Percentiles rank a stretch among this genome's conserved stretches.
These are phyloP conservation scores for Drosophila busckii DNA, from an alignment of 1,140 invertebrate species.

Conservation along the genomic window DNA sequence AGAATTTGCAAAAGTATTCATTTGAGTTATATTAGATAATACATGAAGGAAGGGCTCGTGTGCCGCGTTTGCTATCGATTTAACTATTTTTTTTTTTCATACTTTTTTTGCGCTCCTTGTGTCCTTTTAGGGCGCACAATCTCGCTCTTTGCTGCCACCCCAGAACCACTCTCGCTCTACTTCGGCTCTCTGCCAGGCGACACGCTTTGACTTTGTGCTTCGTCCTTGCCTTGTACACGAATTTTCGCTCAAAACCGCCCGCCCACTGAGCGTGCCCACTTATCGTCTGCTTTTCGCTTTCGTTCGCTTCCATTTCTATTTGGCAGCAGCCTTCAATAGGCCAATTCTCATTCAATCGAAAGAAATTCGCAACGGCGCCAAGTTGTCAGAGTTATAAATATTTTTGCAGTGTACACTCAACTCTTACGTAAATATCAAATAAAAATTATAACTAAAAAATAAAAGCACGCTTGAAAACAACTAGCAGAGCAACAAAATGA, in stretches of 20 bases:
- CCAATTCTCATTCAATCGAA: slow-evolving; percentile 21
- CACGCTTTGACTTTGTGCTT: slow-evolving; percentile 60
- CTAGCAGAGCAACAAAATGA: too few species aligned
- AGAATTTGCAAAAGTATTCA: neutral
- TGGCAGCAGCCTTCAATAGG: slow-evolving; percentile 52
- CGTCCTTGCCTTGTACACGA: slow-evolving; percentile 57
- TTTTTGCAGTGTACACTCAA: slow-evolving; percentile 24
- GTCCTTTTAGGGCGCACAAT: slow-evolving; percentile 24
- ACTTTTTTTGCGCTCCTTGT: slow-evolving; percentile 1
- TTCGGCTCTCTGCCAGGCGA: slow-evolving; percentile 9
- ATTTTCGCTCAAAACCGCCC: slow-evolving; percentile 46
- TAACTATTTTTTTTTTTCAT: slow-evolving; percentile 59
- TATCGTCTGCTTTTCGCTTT: slow-evolving; percentile 59
- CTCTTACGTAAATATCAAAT: slow-evolving; percentile 54
- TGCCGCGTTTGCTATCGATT: slow-evolving; percentile 59
- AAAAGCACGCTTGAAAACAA: too few species aligned
- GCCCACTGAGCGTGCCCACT: slow-evolving; percentile 36
- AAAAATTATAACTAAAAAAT: slow-evolving; percentile 3
- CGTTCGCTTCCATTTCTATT: slow-evolving; percentile 55
- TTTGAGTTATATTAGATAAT: slow-evolving; percentile 57
- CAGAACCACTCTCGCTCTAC: neutral
- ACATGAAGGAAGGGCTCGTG: slow-evolving; percentile 29
- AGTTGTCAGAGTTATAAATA: slow-evolving; percentile 6
- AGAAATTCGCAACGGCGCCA: slow-evolving; percentile 20
- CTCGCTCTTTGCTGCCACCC: slow-evolving; percentile 6